phyloP scores from a whole-genome alignment of 2,113 vertebrate species.

The Nematolebias whitei region DNA sequence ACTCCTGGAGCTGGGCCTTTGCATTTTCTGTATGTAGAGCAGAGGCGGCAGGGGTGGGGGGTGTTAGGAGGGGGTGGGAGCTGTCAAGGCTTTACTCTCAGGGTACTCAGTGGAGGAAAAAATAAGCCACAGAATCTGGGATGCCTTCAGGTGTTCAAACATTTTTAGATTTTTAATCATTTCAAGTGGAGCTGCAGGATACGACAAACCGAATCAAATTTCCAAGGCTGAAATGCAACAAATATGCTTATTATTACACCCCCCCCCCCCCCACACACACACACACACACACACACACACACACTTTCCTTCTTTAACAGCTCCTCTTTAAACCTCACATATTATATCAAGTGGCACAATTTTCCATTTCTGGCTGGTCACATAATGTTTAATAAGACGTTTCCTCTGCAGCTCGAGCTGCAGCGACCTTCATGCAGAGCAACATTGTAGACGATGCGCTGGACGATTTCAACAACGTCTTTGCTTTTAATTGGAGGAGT shows the following conservation, averaged over 20 bases:
- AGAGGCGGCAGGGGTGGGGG: conserved; percentile 24
- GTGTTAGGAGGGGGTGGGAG: conserved; percentile 66
- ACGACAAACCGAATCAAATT: conserved; percentile 71
- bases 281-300: too few relatives aligned
- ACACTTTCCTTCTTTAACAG: conserved; percentile 48
- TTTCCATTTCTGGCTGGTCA: conserved; percentile 55
- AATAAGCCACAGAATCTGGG: conserved; percentile 80
- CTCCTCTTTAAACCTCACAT: conserved; percentile 33
- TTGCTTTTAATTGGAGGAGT: conserved; percentile 41
- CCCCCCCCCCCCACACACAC: too few relatives aligned
- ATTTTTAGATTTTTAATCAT: conserved; percentile 87
- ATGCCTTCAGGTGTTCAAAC: conserved; percentile 83
- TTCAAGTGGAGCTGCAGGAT: conserved; percentile 79
- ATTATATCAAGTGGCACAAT: conserved; percentile 38
- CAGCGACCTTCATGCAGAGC: conserved; percentile 6
- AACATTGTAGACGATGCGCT: conserved; percentile 21
- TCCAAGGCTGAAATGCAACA: conserved; percentile 56
- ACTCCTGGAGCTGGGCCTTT: conserved; percentile 67
- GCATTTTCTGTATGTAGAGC: conserved; percentile 74
- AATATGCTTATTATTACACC: conserved; percentile 58
- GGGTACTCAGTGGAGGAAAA: conserved; percentile 74
- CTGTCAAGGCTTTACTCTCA: conserved; percentile 79
- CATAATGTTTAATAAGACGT: conserved; percentile 56
- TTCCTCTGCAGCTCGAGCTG: conserved; percentile 31
- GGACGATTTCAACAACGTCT: conserved; percentile 48